These are phyloP conservation scores for Gymnocephalus cernua DNA, from an alignment of 2,113 vertebrate genomes.

Conservation along the genomic window DNA sequence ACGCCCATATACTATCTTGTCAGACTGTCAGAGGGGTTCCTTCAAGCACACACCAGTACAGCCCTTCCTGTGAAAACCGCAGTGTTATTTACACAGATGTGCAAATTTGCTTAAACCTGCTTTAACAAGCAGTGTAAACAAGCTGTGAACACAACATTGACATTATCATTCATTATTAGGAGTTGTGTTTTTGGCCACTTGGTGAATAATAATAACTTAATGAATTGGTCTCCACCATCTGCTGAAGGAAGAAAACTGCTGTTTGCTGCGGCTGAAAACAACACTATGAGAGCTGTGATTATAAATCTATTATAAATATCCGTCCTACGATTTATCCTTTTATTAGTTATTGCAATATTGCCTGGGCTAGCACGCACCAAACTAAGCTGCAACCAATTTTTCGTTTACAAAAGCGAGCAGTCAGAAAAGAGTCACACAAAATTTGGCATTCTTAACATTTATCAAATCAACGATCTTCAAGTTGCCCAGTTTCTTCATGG, in stretches of 20 bases:
- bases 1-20: conserved; percentile 67
- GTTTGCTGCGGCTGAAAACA: not conserved
- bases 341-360: no score
- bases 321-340: no score
- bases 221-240: not conserved
- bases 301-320: no score
- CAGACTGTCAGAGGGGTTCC: conserved; percentile 51
- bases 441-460: no score
- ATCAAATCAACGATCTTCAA: no score
- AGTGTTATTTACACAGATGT: conserved; percentile 33
- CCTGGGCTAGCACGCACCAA: no score
- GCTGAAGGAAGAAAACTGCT: not conserved
- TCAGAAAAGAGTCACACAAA: no score
- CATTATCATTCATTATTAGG: not conserved
- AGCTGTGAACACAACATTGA: not conserved
- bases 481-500: no score
- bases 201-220: not conserved
- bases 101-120: not conserved
- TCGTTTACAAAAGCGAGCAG: no score
- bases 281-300: not conserved
- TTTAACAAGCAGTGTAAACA: not conserved
- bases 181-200: not conserved
- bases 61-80: conserved; percentile 24
- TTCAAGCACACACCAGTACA: conserved; percentile 31
- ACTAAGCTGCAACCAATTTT: no score